A percentile compares a stretch with the other conserved stretches of the same genome.
These are phyloP conservation scores for Deroplatys truncata DNA, from an alignment of 2,888 invertebrate species.

Conservation along the genomic window DNA sequence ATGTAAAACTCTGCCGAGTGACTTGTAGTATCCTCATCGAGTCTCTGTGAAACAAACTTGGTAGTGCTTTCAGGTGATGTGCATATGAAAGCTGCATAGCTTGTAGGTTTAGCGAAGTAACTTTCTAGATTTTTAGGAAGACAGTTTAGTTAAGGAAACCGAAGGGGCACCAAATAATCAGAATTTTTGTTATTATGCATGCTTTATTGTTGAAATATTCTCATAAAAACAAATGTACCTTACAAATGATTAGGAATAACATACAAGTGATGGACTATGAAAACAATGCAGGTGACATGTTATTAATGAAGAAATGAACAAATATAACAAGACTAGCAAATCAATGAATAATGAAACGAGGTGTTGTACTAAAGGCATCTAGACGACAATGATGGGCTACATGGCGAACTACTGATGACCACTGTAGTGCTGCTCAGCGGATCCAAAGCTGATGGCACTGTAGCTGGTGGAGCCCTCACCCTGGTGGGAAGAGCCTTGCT, in stretches of 20 bases:
- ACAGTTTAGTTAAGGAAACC: too few species aligned
- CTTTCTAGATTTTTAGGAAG: too few species aligned
- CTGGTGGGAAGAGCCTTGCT: not conserved
- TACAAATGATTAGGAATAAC: not conserved
- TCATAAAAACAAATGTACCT: not conserved
- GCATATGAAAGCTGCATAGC: too few species aligned
- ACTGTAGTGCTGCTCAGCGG: not conserved
- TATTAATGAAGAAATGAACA: not conserved
- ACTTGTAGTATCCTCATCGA: too few species aligned
- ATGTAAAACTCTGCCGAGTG: too few species aligned
- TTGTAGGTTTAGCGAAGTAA: too few species aligned
- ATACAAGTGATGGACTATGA: not conserved
- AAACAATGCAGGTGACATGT: not conserved
- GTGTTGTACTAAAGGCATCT: not conserved
- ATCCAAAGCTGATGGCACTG: not conserved
- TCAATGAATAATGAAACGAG: not conserved
- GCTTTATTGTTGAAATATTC: not conserved
- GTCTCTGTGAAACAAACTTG: too few species aligned
- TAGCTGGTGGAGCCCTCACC: not conserved
- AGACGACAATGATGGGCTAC: not conserved
- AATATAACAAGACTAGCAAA: not conserved
- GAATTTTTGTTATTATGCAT: not conserved
- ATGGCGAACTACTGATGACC: not conserved
- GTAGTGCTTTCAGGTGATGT: too few species aligned
- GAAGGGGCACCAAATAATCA: too few species aligned